phyloP scores from a whole-genome alignment of 1,140 invertebrate genomes.

The Drosophila teissieri region DNA sequence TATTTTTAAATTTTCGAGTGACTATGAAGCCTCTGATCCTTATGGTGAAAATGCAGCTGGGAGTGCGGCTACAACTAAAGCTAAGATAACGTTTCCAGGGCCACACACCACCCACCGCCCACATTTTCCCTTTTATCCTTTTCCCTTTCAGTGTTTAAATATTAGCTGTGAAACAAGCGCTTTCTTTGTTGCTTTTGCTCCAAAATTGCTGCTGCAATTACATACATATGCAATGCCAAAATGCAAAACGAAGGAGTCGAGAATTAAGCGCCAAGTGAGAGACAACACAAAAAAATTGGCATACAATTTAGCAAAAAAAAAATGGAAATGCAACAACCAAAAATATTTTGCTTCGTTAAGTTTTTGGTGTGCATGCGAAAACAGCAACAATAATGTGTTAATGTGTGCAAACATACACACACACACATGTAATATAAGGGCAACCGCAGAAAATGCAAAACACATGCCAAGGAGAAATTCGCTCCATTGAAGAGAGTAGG shows the following conservation, averaged over 20 bases:
- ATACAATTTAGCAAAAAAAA: constrained; percentile 42
- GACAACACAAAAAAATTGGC: constrained; percentile 25
- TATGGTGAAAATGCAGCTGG: background rate
- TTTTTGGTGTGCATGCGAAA: constrained; percentile 67
- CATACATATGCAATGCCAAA: constrained; percentile 66
- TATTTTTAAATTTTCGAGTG: background rate
- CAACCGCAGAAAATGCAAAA: constrained; percentile 74
- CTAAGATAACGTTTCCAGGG: constrained; percentile 40
- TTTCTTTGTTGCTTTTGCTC: constrained; percentile 26
- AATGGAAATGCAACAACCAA: constrained; percentile 66
- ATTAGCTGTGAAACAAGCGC: constrained; percentile 60
- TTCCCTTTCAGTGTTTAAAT: constrained; percentile 26
- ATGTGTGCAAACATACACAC: constrained; percentile 47
- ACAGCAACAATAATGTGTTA: constrained; percentile 66
- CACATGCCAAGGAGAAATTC: constrained; percentile 49
- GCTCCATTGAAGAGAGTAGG: constrained; percentile 20
- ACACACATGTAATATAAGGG: constrained; percentile 5
- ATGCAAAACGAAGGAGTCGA: constrained; percentile 39
- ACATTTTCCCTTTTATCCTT: background rate
- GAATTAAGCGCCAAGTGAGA: constrained; percentile 17
- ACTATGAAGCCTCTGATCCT: background rate
- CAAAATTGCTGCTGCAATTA: constrained; percentile 56
- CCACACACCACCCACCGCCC: background rate
- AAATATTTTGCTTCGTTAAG: constrained; percentile 77
- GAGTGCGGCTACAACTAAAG: constrained; percentile 11